Evolutionary conservation across 2,888 invertebrate species (phyloP), one percentile per base, ranked within the genome.

Genomic region (Euzetes globulus): DNA sequence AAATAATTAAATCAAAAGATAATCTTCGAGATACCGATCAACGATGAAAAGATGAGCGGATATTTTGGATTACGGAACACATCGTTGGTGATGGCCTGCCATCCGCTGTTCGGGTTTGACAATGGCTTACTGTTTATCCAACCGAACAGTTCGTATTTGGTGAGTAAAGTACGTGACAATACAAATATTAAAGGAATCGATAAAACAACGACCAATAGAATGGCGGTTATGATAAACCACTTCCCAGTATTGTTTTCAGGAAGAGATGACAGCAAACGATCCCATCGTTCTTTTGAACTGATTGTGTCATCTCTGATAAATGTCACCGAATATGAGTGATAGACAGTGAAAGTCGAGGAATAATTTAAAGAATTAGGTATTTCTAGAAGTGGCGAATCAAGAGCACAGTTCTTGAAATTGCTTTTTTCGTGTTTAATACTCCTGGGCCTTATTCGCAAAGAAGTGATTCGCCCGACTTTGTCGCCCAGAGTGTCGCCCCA

Each of bases 321-420:
- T 33, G 52, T 72, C 11, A 72, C 58, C 1, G 58, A 58, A 60
- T 72, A 72, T 27, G 72, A 72, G 60, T 72, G 58, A 60, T 72
- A 60, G n/a, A 72, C 29, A 60, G 55, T 72, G 25, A 72, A 45
- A 22, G 25, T 37, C 17, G 58, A 60, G 1, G 55, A 55, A 25
- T 72, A 72, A 37, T 72, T 55, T n/a, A 58, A 22, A 13, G 22
- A n/a, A 27, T 33, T 45, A 7, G 72, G 60, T n/a, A 72, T 72
- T 22, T 72, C 72, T 13, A 72, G 11, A 29, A 60, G 72, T 7
- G 60, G 60, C 1, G 45, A 45, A 37, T 55, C 52, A 19, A 27
- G 37, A 5, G 72, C 52, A 41, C 72, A 72, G 33, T 72, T 72
- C 22, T 72, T 72, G 71, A 50, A 52, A 55, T 71, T 71, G 27